Conservation (phyloP, 2,888 invertebrate genomes). For the Ditula angustiorana region DNA sequence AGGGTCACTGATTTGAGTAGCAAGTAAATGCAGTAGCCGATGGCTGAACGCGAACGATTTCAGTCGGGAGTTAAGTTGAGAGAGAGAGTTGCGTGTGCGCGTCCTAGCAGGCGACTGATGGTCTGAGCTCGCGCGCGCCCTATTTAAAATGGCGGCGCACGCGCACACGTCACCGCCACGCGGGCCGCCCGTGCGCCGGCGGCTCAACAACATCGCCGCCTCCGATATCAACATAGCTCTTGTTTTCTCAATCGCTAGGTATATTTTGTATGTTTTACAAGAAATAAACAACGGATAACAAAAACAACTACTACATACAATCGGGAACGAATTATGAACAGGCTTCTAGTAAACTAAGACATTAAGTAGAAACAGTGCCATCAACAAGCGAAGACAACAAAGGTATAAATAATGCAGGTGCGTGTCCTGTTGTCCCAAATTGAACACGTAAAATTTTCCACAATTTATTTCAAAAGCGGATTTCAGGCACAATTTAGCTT, state of each 20-base stretch:
- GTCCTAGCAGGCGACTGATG: constrained; percentile 86
- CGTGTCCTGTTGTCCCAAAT: constrained; percentile 42
- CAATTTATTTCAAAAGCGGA: constrained; percentile 27
- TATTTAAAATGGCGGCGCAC: constrained; percentile 81
- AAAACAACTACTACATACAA: constrained; percentile 6
- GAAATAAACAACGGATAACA: constrained; percentile 23
- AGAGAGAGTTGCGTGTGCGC: constrained; percentile 60
- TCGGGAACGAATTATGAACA: neutral
- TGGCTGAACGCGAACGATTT: constrained; percentile 56
- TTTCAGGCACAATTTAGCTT: constrained; percentile 31
- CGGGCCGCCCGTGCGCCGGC: constrained; percentile 77
- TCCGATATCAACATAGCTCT: constrained; percentile 67
- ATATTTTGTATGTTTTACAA: constrained; percentile 12
- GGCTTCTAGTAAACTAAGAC: neutral
- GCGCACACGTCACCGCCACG: constrained; percentile 80
- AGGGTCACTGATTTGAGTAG: constrained; percentile 58
- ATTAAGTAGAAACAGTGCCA: neutral
- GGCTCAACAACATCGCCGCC: constrained; percentile 69
- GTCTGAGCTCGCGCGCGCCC: constrained; percentile 85
- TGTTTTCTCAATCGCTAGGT: constrained; percentile 57
- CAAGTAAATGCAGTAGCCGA: constrained; percentile 54
- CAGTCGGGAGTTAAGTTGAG: constrained; percentile 48
- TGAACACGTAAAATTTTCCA: constrained; percentile 51
- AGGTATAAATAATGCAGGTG: constrained; percentile 16
- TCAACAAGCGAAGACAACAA: constrained; percentile 14